A percentile compares a stretch with the other conserved stretches of the same genome.
Conservation (phyloP, 2,888 invertebrate species). For the Drosophila mimica region DNA sequence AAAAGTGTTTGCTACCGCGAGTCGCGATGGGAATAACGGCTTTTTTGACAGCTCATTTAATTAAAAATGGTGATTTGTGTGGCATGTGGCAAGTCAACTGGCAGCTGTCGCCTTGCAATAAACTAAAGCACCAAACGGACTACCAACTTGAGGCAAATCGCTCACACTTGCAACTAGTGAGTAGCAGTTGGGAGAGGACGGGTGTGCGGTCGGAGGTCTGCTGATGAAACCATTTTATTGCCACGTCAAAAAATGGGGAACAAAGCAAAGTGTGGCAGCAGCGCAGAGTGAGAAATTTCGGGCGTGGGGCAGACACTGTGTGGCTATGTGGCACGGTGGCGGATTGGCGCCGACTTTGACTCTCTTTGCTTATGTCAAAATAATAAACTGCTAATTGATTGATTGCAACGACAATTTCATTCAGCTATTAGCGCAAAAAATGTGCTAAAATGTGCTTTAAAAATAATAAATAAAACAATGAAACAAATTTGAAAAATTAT, state of each 20-base stretch:
- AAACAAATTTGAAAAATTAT: not conserved
- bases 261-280: not conserved
- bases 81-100: slow-evolving; percentile 35
- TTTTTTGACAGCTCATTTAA: slow-evolving; percentile 61
- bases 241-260: slow-evolving; percentile 39
- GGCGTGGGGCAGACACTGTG: slow-evolving; percentile 1
- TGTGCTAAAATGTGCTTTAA: not conserved
- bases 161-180: slow-evolving; percentile 4
- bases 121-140: slow-evolving; percentile 30
- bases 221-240: slow-evolving; percentile 60
- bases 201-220: not conserved
- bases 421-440: not conserved
- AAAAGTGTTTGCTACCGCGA: slow-evolving; percentile 34
- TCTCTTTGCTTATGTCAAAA: slow-evolving; percentile 27
- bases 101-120: slow-evolving; percentile 43
- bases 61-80: slow-evolving; percentile 69
- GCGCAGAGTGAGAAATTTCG: not conserved
- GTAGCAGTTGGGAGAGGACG: not conserved
- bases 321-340: slow-evolving; percentile 10
- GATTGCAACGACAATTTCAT: slow-evolving; percentile 23
- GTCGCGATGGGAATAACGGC: slow-evolving; percentile 25
- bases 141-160: slow-evolving; percentile 3
- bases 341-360: not conserved
- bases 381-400: slow-evolving; percentile 34
- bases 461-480: not conserved